phyloP scores from a whole-genome alignment of 2,888 invertebrate species.

The Ornithoptera priamus region DNA sequence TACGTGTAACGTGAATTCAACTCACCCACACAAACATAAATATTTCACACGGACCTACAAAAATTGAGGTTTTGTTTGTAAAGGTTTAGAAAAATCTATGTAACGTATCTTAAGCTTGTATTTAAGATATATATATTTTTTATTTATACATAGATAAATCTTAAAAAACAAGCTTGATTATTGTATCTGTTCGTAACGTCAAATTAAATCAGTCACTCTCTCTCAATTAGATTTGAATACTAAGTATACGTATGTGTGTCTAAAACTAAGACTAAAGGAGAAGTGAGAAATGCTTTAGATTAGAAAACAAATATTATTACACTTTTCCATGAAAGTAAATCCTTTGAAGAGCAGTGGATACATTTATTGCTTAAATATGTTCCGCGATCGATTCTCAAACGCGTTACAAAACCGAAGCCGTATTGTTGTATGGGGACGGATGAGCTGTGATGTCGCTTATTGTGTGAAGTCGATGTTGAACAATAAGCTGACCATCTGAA shows the following conservation, averaged over 20 bases:
- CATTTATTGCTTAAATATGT: conserved; percentile 50
- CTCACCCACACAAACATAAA: conserved; percentile 46
- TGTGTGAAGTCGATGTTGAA: conserved; percentile 62
- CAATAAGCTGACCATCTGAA: conserved; percentile 73
- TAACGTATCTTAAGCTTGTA: conserved; percentile 2
- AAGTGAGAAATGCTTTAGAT: too few species aligned
- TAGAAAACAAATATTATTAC: too few species aligned
- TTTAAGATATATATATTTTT: neutral
- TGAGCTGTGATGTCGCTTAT: conserved; percentile 68
- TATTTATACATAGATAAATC: neutral
- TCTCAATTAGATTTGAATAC: too few species aligned
- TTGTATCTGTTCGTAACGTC: too few species aligned
- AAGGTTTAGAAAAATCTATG: conserved; percentile 26
- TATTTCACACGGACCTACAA: conserved; percentile 41
- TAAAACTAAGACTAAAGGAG: too few species aligned
- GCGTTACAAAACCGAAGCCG: conserved; percentile 61
- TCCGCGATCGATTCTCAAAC: conserved; percentile 55
- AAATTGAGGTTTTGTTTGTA: conserved; percentile 27
- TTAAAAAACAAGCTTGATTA: neutral
- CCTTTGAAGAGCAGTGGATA: conserved; percentile 36
- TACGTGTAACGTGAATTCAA: conserved; percentile 53
- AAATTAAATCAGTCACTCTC: too few species aligned
- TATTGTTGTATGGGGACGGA: conserved; percentile 62
- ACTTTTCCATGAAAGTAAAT: neutral
- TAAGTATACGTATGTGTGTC: too few species aligned